A percentile compares a stretch with the other conserved stretches of the same genome.
Evolutionary conservation across 2,888 invertebrate genomes (phyloP).

Genomic region (Tipula helvola): DNA sequence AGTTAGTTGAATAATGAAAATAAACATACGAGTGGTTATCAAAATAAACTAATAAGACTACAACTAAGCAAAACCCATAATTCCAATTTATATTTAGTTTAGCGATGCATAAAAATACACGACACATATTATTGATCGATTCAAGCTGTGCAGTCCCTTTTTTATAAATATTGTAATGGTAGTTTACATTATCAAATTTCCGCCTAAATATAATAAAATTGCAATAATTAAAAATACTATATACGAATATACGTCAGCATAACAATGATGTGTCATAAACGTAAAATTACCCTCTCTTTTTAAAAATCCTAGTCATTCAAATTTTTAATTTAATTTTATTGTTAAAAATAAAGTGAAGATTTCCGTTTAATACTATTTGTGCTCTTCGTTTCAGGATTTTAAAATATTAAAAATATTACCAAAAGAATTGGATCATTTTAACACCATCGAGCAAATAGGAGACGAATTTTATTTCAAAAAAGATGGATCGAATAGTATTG

Average conservation of each 20-base stretch:
- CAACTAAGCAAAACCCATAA: too few relatives aligned
- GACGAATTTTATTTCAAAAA: conserved; percentile 22
- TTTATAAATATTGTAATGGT: not conserved
- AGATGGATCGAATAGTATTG: conserved; percentile 14
- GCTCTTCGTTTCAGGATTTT: conserved; percentile 20
- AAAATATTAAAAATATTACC: conserved; percentile 22
- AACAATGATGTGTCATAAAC: not conserved
- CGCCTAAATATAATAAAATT: not conserved
- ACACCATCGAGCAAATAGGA: conserved; percentile 21
- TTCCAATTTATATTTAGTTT: not conserved
- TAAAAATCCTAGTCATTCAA: not conserved
- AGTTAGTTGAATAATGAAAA: too few relatives aligned
- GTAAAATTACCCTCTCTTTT: not conserved
- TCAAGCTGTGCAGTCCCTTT: not conserved
- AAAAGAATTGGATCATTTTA: conserved; percentile 21
- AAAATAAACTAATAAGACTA: too few relatives aligned
- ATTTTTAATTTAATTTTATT: not conserved
- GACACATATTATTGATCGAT: not conserved
- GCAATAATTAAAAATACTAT: not conserved
- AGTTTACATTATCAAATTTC: not conserved
- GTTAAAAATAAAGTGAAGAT: not conserved
- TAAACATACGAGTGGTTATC: too few relatives aligned
- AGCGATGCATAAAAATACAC: not conserved
- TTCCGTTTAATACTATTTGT: not conserved
- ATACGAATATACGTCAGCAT: not conserved